Evolutionary conservation across 2,888 invertebrate genomes (phyloP).

Genomic region (Thera obeliscata): DNA sequence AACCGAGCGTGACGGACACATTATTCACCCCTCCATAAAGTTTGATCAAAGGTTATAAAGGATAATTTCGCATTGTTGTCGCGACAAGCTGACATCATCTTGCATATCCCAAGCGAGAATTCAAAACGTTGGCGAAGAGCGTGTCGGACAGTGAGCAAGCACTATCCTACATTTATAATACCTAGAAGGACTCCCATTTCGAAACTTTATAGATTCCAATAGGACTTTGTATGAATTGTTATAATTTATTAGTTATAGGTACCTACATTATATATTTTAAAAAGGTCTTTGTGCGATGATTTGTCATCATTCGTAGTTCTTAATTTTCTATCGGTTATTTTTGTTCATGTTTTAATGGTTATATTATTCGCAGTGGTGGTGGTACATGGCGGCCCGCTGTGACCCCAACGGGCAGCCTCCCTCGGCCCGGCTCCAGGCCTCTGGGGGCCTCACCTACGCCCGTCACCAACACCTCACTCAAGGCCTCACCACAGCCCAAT

Average conservation of each 20-base stretch:
- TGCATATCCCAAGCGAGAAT: constrained; percentile 22
- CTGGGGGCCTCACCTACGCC: constrained; percentile 85
- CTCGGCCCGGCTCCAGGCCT: constrained; percentile 83
- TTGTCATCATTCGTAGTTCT: too few species aligned
- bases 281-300: too few species aligned
- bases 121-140: neutral
- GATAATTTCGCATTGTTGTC: constrained; percentile 39
- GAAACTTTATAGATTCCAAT: too few species aligned
- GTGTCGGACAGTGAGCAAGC: too few species aligned
- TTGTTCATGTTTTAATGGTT: constrained; percentile 3
- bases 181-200: too few species aligned
- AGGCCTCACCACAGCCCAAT: constrained; percentile 88
- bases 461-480: constrained; percentile 94
- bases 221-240: too few species aligned
- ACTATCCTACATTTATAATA: too few species aligned
- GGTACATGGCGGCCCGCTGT: constrained; percentile 96
- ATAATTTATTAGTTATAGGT: too few species aligned
- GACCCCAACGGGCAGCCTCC: constrained; percentile 90
- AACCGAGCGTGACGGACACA: constrained; percentile 27
- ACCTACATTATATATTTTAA: too few species aligned
- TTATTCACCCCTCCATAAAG: constrained; percentile 35
- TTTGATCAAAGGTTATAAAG: constrained; percentile 36
- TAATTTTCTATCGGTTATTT: too few species aligned
- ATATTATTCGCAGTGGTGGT: constrained; percentile 87
- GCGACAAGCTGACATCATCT: constrained; percentile 39